Evolutionary conservation across 2,888 invertebrate species (phyloP), one percentile per base, ranked within the genome.

Genomic region (Thecophora atra): DNA sequence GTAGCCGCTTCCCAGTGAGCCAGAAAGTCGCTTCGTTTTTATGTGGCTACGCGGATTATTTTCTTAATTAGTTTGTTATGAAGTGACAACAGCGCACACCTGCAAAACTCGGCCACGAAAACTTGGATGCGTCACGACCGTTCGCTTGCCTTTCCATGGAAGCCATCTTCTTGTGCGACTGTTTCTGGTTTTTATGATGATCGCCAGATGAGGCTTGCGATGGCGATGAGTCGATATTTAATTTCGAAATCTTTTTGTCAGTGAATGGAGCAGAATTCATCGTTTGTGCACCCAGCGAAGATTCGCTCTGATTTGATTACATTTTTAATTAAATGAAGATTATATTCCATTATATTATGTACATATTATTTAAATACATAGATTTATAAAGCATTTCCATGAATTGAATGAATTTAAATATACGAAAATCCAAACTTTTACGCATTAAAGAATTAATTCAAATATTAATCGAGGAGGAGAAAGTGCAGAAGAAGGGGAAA

Each of bases 51-150:
- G 52, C 66, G 66, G 60, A 66, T 71, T 71, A 65, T 62, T 63
- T 64, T 54, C 54, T 64, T 62, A 72, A 72, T 72, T 63, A 68
- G 63, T 72, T 44, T 51, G 56, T 69, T 44, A 44, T 47, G 63
- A 56, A 54, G 72, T 72, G 67, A 68, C 72, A 68, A 60, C 62
- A 65, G 47, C 26, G 72, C 66, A 72, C 72, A 72, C 68, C 72
- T 72, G 72, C 72, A 64, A 68, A 72, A 68, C 68, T 71, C 58
- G 68, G 66, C 47, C 19, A 28, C 13, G n/a, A 52, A 30, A 6
- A 17, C 47, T 47, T 47, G 5, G 15, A n/a, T 47, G 47, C 15
- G 47, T n/a, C 47, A 47, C 47, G 47, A 47, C 17, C 47, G n/a
- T 15, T n/a, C 47, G 17, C 4, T n/a, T n/a, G 47, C 15, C 47